Evolutionary conservation across 2,888 invertebrate genomes (phyloP), one percentile per base, ranked within the genome.

Genomic region (Parnassius glacialis): DNA sequence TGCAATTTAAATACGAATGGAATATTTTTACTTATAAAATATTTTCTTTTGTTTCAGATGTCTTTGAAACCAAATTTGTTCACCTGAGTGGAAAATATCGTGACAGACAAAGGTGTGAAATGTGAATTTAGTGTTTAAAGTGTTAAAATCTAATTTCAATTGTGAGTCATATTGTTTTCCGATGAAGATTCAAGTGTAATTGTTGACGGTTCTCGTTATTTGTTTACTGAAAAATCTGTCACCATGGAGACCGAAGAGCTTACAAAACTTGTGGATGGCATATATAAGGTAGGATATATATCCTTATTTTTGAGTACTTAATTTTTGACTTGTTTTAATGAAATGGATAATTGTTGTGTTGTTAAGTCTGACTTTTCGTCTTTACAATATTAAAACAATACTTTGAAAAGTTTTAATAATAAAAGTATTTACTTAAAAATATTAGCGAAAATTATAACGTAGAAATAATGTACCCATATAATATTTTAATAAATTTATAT

Each of bases 201-300:
- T 73, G 74, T 74, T 73, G 76, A 71, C 67, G 72, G 78, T 79
- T 66, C 70, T 71, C 78, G 75, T 73, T 10, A 34, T 55, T 58
- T 44, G 34, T 81, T 80, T 75, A 79, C 73, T 83, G 80, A 83
- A 81, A 25, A 81, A 84, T 79, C 77, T 74, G 74, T 84, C 84
- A 76, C 76, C 74, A 92, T 96, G 95, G 97, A 97, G 93, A 96
- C 96, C 76, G 97, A 97, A 86, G 97, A 97, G 92, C 94, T 97
- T 75, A 96, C 96, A 81, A 96, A 96, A 92, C 94, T 97, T 77
- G 97, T 97, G 78, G 97, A 97, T 90, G 96, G 96, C 78, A 97
- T 97, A 81, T 97, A 97, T 88, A 97, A 97, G 95, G 97, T 97
- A 92, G 90, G 90, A 57, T 66, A 12, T 41, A 44, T 66, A 13